phyloP scores from a whole-genome alignment of 1,140 invertebrate species.

The Pseudachorutes palmiensis region DNA sequence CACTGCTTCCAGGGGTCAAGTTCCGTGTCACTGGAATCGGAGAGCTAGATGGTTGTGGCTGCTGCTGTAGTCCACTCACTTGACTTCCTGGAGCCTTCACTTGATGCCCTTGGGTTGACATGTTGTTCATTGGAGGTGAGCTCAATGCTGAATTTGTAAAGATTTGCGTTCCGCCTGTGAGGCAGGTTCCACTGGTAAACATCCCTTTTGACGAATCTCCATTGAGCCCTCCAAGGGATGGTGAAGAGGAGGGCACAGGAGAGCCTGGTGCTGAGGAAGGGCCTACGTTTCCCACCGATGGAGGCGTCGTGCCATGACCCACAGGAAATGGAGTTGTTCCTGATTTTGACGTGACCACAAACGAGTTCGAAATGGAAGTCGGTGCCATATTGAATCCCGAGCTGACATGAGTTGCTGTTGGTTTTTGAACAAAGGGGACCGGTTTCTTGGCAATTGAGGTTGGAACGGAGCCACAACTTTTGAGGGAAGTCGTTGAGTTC shows the following conservation, averaged over 20 bases:
- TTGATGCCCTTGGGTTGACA: too few relatives aligned
- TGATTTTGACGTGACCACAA: too few relatives aligned
- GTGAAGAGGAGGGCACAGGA: background rate
- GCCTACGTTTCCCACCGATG: background rate
- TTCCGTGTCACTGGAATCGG: background rate
- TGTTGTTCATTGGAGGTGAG: background rate
- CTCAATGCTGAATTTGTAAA: background rate
- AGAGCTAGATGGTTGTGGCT: background rate
- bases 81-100: background rate
- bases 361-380: too few relatives aligned
- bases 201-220: background rate
- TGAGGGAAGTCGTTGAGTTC: background rate
- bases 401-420: conserved; percentile 36
- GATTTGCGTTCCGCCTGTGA: background rate
- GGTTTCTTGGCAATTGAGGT: conserved; percentile 39
- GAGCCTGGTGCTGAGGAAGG: conserved; percentile 23
- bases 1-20: background rate
- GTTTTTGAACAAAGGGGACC: conserved; percentile 27
- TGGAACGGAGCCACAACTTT: background rate
- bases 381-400: too few relatives aligned
- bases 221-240: background rate
- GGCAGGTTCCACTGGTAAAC: background rate
- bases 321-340: too few relatives aligned
- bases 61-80: background rate
- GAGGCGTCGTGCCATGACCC: background rate